phyloP scores from a whole-genome alignment of 2,888 invertebrate species.

The Dynastes grantii region DNA sequence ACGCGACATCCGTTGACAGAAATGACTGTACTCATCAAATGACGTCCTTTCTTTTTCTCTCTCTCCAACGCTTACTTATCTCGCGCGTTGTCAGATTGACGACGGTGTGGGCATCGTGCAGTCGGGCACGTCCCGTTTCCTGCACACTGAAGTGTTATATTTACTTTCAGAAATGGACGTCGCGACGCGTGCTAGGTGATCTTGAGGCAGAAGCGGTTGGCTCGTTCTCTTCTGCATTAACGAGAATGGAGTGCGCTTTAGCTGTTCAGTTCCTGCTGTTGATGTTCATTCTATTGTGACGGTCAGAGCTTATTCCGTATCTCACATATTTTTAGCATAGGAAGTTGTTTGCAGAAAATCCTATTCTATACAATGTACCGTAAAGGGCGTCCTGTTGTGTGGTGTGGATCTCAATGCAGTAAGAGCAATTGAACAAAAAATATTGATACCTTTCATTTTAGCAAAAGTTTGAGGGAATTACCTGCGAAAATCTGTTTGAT shows the following conservation, averaged over 20 bases:
- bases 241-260: not conserved
- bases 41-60: not conserved
- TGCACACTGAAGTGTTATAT: not conserved
- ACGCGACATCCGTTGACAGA: conserved; percentile 6
- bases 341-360: too few relatives aligned
- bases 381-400: too few relatives aligned
- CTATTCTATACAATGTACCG: too few relatives aligned
- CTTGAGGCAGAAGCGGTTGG: too few relatives aligned
- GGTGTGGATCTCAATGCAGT: too few relatives aligned
- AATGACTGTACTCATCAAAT: not conserved
- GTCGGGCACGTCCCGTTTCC: not conserved
- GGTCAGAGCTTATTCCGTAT: not conserved
- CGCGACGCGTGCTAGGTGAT: not conserved
- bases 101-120: not conserved
- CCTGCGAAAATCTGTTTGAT: not conserved
- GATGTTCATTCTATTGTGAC: not conserved
- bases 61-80: not conserved
- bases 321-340: not conserved
- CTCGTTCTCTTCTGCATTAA: not conserved
- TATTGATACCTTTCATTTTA: too few relatives aligned
- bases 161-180: conserved; percentile 12
- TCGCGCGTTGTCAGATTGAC: not conserved
- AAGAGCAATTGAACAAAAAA: too few relatives aligned
- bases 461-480: not conserved
- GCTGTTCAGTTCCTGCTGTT: too few relatives aligned